phyloP scores from a whole-genome alignment of 2,888 invertebrate species.

The Nemurella pictetii region DNA sequence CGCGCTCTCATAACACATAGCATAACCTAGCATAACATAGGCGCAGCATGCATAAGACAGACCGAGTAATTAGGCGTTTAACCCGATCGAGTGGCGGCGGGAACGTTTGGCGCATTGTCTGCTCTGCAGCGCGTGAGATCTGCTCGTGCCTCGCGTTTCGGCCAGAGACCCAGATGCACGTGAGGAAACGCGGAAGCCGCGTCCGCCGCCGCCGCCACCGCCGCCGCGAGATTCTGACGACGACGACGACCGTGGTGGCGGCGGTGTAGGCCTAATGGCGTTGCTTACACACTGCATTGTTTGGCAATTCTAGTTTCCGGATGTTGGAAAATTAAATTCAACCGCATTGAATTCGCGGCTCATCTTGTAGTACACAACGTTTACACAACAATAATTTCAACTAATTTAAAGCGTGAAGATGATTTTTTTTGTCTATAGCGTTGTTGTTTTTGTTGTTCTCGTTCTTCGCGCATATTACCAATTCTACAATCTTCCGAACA shows the following conservation, averaged over 20 bases:
- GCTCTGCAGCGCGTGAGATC: conserved; percentile 13
- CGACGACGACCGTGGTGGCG: not conserved
- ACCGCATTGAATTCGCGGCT: conserved; percentile 22
- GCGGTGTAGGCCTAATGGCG: too few species aligned
- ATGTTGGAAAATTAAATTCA: not conserved
- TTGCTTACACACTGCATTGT: conserved; percentile 4
- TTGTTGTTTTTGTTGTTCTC: not conserved
- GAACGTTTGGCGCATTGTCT: conserved; percentile 9
- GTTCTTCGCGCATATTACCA: not conserved
- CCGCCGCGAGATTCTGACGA: not conserved
- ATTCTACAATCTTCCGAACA: not conserved
- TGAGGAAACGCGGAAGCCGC: conserved; percentile 16
- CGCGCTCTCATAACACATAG: too few species aligned
- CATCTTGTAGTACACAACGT: conserved; percentile 22
- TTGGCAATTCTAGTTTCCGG: conserved; percentile 9
- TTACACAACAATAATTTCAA: conserved; percentile 19
- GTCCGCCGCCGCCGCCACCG: not conserved
- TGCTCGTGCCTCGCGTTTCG: not conserved
- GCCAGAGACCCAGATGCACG: not conserved
- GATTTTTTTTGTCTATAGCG: conserved; percentile 2
- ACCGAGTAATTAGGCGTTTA: not conserved
- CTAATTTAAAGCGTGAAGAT: conserved; percentile 19
- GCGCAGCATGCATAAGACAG: not conserved
- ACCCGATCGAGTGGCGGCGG: not conserved
- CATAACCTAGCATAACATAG: too few species aligned